These are phyloP conservation scores for Hippocampus abdominalis DNA, from an alignment of 2,113 vertebrate genomes.

Conservation along the genomic window DNA sequence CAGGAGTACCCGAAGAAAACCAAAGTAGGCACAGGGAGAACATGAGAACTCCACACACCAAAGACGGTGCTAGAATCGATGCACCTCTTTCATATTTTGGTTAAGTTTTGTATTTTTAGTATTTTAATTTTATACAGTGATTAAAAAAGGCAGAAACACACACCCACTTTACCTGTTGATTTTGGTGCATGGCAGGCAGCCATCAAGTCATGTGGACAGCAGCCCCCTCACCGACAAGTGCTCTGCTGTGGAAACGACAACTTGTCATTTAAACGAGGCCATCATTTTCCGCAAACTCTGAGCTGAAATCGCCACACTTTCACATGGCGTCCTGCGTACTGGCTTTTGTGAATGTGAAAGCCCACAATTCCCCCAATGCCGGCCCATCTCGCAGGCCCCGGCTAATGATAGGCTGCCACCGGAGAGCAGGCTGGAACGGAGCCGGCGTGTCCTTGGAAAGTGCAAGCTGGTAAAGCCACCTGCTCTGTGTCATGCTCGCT, in stretches of 20 bases:
- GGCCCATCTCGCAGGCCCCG: constrained; percentile 56
- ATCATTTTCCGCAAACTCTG: constrained; percentile 66
- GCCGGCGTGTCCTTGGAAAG: constrained; percentile 71
- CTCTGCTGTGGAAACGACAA: constrained; percentile 67
- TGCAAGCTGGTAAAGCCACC: constrained; percentile 51
- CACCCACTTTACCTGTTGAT: constrained; percentile 27
- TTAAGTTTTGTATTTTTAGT: background rate
- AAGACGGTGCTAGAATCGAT: too few species aligned
- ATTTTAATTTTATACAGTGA: background rate
- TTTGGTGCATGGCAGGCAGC: constrained; percentile 28
- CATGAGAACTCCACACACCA: too few species aligned
- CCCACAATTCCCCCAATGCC: constrained; percentile 67
- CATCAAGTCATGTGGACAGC: constrained; percentile 53
- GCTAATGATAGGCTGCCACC: constrained; percentile 74
- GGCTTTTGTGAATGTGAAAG: constrained; percentile 67
- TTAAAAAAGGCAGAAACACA: background rate
- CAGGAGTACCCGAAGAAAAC: too few species aligned
- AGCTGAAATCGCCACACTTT: constrained; percentile 68
- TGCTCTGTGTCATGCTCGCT: constrained; percentile 38
- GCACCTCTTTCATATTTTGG: background rate
- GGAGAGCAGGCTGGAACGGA: constrained; percentile 60
- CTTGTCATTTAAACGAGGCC: constrained; percentile 68
- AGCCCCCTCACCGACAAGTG: constrained; percentile 57
- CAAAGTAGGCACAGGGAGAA: too few species aligned
- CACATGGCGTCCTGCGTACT: constrained; percentile 58